These are phyloP conservation scores for Hermatobates lingyangjiaoensis DNA, from an alignment of 1,140 invertebrate genomes.

Conservation along the genomic window DNA sequence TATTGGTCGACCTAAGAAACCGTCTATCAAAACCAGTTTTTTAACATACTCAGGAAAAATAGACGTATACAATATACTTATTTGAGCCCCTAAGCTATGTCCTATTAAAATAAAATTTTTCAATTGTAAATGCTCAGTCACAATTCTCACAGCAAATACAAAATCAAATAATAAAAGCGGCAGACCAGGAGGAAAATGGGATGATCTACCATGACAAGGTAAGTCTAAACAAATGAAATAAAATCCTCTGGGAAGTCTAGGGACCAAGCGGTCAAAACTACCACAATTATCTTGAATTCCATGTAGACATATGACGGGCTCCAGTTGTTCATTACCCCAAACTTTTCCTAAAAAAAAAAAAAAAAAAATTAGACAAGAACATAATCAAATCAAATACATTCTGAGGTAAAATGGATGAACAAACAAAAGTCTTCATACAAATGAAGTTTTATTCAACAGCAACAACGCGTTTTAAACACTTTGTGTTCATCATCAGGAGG, in stretches of 20 bases:
- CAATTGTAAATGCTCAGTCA: conserved; percentile 37
- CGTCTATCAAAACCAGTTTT: conserved; percentile 33
- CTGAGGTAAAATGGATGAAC: neutral
- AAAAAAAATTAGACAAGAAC: neutral
- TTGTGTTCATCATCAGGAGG: neutral
- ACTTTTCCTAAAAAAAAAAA: conserved; percentile 30
- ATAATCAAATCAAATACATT: neutral
- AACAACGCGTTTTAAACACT: neutral
- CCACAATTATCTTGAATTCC: conserved; percentile 42
- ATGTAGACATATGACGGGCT: conserved; percentile 37
- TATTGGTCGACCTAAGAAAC: conserved; percentile 21
- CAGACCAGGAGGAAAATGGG: conserved; percentile 31
- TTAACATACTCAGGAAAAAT: conserved; percentile 30
- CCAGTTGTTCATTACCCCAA: conserved; percentile 34
- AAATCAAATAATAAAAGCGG: conserved; percentile 27
- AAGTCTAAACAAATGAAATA: conserved; percentile 45
- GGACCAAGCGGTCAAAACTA: conserved; percentile 40
- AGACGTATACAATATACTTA: conserved; percentile 25
- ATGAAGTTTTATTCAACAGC: neutral
- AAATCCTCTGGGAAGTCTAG: conserved; percentile 31
- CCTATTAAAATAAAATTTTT: conserved; percentile 29
- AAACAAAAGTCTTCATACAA: neutral
- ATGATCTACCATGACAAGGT: conserved; percentile 48
- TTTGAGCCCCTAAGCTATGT: conserved; percentile 36
- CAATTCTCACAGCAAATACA: conserved; percentile 27